phyloP scores from a whole-genome alignment of 2,797 vertebrate genomes.

The Chlorospingus flavigularis region DNA sequence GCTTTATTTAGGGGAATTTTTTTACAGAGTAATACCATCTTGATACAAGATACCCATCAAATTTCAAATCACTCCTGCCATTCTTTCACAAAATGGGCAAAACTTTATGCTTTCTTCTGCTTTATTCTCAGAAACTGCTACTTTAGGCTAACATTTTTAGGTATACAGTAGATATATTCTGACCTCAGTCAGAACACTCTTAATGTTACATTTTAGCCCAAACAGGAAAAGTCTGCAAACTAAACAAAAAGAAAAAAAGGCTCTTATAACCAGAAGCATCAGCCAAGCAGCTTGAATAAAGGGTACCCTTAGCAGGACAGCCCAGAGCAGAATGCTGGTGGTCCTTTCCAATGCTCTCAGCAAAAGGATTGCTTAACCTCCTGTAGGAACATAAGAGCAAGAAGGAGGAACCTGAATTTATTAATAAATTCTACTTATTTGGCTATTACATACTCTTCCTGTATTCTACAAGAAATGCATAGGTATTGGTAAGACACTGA shows the following conservation, averaged over 20 bases:
- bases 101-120: neutral
- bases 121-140: neutral
- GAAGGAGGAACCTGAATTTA: neutral
- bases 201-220: neutral
- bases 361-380: neutral
- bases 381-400: neutral
- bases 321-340: neutral
- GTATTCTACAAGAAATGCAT: neutral
- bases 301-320: neutral
- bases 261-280: neutral
- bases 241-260: neutral
- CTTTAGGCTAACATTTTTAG: neutral
- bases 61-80: neutral
- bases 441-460: neutral
- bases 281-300: neutral
- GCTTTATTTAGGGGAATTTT: neutral
- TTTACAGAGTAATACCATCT: neutral
- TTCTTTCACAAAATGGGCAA: neutral
- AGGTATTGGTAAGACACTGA: neutral
- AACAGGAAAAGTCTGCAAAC: neutral
- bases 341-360: neutral
- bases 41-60: neutral
- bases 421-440: neutral
- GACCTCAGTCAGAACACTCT: neutral
- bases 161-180: neutral